Conservation (phyloP, 1,140 invertebrate species). For the Bombus breviceps region DNA sequence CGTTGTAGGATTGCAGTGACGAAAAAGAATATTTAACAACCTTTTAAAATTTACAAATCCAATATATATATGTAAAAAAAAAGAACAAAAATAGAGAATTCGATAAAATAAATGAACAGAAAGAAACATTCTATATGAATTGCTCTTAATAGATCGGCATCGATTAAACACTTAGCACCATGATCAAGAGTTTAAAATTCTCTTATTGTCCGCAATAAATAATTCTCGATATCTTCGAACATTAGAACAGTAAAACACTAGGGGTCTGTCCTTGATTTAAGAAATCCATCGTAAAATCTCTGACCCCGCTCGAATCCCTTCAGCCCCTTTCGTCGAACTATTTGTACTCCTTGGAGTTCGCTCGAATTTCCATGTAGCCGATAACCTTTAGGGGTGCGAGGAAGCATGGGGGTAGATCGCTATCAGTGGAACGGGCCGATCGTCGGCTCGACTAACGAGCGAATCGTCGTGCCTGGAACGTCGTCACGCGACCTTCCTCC, state of each 20-base stretch:
- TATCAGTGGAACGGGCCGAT: neutral
- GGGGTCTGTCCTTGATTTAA: neutral
- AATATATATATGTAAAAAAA: too few species aligned
- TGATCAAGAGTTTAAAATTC: neutral
- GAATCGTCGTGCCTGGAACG: constrained; percentile 14
- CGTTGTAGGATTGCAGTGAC: too few species aligned
- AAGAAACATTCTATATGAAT: too few species aligned
- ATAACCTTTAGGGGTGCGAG: neutral
- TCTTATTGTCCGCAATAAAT: neutral
- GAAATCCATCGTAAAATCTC: neutral
- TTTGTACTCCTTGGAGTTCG: neutral
- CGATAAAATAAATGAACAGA: too few species aligned
- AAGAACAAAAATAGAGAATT: too few species aligned
- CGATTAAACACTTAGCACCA: too few species aligned
- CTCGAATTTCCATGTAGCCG: constrained; percentile 17
- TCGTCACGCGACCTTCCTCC: constrained; percentile 14
- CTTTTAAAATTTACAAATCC: too few species aligned
- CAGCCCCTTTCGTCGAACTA: neutral
- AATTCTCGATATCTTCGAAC: neutral
- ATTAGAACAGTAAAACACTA: too few species aligned
- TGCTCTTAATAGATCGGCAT: too few species aligned
- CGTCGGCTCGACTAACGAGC: constrained; percentile 21
- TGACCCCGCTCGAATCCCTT: neutral
- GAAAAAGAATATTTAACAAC: too few species aligned
- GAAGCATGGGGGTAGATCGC: neutral